These are phyloP conservation scores for Papilio aristodemus DNA, from an alignment of 1,140 invertebrate species.

Conservation along the genomic window DNA sequence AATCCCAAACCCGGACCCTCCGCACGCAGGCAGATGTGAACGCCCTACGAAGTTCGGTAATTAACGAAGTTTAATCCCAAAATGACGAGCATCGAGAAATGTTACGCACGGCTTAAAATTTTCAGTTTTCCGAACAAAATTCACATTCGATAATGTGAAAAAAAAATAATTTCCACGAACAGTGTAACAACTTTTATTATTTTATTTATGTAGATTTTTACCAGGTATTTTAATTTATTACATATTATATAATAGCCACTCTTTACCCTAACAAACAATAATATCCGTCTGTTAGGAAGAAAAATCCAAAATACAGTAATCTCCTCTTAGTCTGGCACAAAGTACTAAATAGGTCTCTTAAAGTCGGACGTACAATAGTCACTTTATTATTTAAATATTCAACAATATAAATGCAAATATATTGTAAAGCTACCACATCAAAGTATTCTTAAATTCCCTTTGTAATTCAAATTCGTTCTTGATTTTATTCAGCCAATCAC, in stretches of 20 bases:
- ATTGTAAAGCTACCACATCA: constrained; percentile 15
- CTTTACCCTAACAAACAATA: too few relatives aligned
- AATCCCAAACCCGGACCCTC: background rate
- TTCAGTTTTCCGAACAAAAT: constrained; percentile 4
- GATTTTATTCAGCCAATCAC: too few relatives aligned
- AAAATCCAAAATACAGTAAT: too few relatives aligned
- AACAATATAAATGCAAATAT: constrained; percentile 29
- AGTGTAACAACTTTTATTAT: background rate
- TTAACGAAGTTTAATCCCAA: constrained; percentile 29
- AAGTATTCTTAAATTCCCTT: constrained; percentile 28
- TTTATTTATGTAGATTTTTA: background rate
- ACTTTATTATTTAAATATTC: constrained; percentile 10
- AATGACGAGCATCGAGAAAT: constrained; percentile 10
- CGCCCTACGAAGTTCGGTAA: constrained; percentile 14
- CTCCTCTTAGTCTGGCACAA: too few relatives aligned
- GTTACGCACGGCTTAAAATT: constrained; percentile 1
- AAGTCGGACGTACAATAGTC: background rate
- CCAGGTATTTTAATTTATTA: too few relatives aligned
- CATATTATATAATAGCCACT: too few relatives aligned
- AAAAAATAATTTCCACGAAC: background rate
- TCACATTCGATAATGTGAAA: background rate
- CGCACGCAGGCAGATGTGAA: constrained; percentile 3
- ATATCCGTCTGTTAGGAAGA: too few relatives aligned
- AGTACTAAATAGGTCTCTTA: too few relatives aligned
- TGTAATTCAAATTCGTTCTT: constrained; percentile 27